Percentiles rank a stretch among this genome's conserved stretches.
These are phyloP conservation scores for Rhinatrema bivittatum DNA, from an alignment of 2,797 vertebrate species.

Conservation along the genomic window DNA sequence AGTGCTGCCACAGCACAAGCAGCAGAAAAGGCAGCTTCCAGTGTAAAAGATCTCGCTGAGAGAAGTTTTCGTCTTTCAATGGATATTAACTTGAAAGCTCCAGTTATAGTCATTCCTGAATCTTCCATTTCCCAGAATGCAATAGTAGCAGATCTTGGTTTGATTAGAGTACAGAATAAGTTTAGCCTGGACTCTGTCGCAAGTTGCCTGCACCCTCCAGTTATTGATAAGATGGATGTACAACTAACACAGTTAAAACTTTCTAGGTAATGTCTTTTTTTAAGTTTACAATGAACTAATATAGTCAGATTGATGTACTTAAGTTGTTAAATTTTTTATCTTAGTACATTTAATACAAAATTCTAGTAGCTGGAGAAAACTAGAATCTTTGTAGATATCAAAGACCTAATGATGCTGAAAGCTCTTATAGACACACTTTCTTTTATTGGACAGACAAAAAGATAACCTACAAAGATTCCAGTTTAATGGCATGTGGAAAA, in stretches of 20 bases:
- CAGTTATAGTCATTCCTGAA: slow-evolving; percentile 84
- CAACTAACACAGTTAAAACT: slow-evolving; percentile 73
- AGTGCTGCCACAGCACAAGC: slow-evolving; percentile 82
- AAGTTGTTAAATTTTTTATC: no score
- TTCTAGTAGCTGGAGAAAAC: no score
- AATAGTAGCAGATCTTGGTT: slow-evolving; percentile 80
- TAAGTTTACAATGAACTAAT: no score
- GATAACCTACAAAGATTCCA: no score
- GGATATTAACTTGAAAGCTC: slow-evolving; percentile 81
- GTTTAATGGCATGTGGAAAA: no score
- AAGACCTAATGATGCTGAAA: no score
- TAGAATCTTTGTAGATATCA: no score
- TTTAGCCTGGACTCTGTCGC: slow-evolving; percentile 55
- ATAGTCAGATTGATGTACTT: no score
- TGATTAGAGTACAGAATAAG: slow-evolving; percentile 75
- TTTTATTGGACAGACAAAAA: no score
- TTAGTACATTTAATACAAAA: no score
- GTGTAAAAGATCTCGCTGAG: slow-evolving; percentile 80
- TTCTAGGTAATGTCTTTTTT: slow-evolving; percentile 59
- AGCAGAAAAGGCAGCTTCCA: slow-evolving; percentile 84
- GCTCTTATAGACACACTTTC: no score
- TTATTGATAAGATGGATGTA: slow-evolving; percentile 72
- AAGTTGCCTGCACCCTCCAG: slow-evolving; percentile 53
- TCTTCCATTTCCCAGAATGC: slow-evolving; percentile 74
- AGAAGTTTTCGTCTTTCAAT: slow-evolving; percentile 81